These are phyloP conservation scores for Thymallus thymallus DNA, from an alignment of 2,113 vertebrate genomes.

Conservation along the genomic window DNA sequence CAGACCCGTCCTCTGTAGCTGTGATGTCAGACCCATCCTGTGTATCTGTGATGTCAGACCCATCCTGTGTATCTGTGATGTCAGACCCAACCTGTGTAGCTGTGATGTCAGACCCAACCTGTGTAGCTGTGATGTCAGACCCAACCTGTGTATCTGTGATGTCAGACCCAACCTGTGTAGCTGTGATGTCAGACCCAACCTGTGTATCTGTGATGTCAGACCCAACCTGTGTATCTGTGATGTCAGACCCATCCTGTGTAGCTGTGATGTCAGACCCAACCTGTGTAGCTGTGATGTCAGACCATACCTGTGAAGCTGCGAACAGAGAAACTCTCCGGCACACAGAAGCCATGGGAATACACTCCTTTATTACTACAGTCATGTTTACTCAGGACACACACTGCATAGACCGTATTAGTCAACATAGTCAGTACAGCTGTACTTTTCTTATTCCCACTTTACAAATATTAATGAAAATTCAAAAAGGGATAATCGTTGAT, in stretches of 20 bases:
- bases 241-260: neutral
- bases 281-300: too few relatives aligned
- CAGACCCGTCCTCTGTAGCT: too few relatives aligned
- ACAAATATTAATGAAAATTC: slow-evolving; percentile 70
- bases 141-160: too few relatives aligned
- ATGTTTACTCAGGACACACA: slow-evolving; percentile 83
- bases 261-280: neutral
- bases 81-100: neutral
- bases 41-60: too few relatives aligned
- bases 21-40: neutral
- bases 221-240: too few relatives aligned
- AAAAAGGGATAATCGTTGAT: neutral
- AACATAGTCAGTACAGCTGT: slow-evolving; percentile 66
- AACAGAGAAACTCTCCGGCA: neutral
- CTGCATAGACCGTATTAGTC: slow-evolving; percentile 74
- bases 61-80: neutral
- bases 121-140: neutral
- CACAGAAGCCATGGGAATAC: neutral
- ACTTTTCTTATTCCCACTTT: slow-evolving; percentile 73
- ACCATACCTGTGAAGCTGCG: neutral
- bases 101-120: neutral
- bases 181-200: too few relatives aligned
- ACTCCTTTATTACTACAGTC: neutral
- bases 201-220: too few relatives aligned
- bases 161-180: neutral